Conservation (phyloP, 1,140 invertebrate genomes). For the Meteorus sp. region DNA sequence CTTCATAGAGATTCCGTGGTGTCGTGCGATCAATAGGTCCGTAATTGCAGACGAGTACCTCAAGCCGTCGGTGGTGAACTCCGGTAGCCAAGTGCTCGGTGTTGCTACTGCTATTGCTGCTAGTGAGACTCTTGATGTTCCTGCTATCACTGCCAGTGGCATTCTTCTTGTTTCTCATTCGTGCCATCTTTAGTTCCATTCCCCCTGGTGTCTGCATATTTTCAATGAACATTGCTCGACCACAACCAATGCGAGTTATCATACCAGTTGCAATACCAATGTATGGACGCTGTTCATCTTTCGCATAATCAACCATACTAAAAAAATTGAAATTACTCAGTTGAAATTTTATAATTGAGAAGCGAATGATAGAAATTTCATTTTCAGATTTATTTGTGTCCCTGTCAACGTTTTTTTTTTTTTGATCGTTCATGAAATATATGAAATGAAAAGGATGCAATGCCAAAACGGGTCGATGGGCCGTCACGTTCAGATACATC, state of each 20-base stretch:
- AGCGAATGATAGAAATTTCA: too few relatives aligned
- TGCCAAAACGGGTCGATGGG: slow-evolving; percentile 12
- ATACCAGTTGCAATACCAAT: slow-evolving; percentile 37
- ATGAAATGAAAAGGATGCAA: too few relatives aligned
- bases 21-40: slow-evolving; percentile 45
- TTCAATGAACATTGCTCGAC: slow-evolving; percentile 40
- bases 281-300: slow-evolving; percentile 33
- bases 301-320: slow-evolving; percentile 38
- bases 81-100: neutral
- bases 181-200: slow-evolving; percentile 2
- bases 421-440: too few relatives aligned
- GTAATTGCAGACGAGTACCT: slow-evolving; percentile 53
- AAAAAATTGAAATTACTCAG: slow-evolving; percentile 25
- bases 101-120: neutral
- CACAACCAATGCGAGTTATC: slow-evolving; percentile 42
- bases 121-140: neutral
- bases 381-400: too few relatives aligned
- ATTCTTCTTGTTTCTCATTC: neutral
- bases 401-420: too few relatives aligned
- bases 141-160: neutral
- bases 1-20: slow-evolving; percentile 38
- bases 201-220: slow-evolving; percentile 10
- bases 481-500: neutral
- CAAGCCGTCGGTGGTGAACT: slow-evolving; percentile 32
- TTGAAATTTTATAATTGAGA: too few relatives aligned